Base-by-base conservation (phyloP, 2,113 vertebrate genomes). In the Catharus minimus region DNA sequence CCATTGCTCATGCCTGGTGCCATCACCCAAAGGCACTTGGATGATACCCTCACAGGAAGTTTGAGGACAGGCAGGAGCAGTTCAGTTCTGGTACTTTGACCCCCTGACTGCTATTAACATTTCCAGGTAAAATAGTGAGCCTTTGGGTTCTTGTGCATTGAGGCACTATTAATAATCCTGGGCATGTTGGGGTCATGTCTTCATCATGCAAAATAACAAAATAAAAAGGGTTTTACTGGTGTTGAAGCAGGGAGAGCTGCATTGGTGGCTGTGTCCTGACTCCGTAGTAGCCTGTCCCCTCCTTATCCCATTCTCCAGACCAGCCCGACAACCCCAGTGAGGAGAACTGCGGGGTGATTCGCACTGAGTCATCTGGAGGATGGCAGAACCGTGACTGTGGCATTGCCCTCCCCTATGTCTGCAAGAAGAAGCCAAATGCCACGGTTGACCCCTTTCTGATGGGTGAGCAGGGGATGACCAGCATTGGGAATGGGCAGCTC, bases 331-430 rank as follows among this genome's bases (percentile, higher is more conserved):
- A 99, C 30, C 98, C 97, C 2, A 98, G 98, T 0, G 99, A 99
- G 95, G 98, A 99, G 93, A 99, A 99, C 96, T 99, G 99, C 1
- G 99, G 97, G 0, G 99, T 99, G 91, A 99, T 99, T 95, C 97
- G 98, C 71, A 99, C 99, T 0, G 99, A 99, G 96, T 98, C 98
- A 0, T 98, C 98, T 0, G 99, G 99, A 0, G 98, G 98, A 19
- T 99, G 99, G 99, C 98, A 99, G 96, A 99, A 98, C 96, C 98
- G 98, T 0, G 98, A 99, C 84, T 99, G 99, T 38, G 98, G 98
- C 82, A 98, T 98, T 0, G 98, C 98, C 17, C 96, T 99, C 85
- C 99, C 99, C 5, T 99, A 99, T 0, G 98, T 98, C 44, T 99
- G 99, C 94, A 99, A 99, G 97, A 99, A 99, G 97, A 99, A 98